These are phyloP conservation scores for Etheostoma perlongum DNA, from an alignment of 2,797 vertebrate genomes.

Conservation along the genomic window DNA sequence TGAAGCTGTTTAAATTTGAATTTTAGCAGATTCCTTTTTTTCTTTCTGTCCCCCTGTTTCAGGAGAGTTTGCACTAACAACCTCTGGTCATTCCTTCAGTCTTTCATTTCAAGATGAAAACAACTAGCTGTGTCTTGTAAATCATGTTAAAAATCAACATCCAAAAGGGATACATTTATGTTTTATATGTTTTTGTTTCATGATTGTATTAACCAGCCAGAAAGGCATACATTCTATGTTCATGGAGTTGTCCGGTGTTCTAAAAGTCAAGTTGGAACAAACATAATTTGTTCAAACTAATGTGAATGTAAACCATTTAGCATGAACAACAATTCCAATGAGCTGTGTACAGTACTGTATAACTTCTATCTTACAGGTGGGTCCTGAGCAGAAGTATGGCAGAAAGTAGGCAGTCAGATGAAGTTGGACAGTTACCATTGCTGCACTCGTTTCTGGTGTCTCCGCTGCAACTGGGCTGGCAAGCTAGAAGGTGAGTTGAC, in stretches of 20 bases:
- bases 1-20: conserved; percentile 43
- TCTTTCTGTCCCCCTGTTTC: conserved; percentile 23
- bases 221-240: background rate
- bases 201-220: background rate
- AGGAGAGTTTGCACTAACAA: conserved; percentile 43
- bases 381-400: background rate
- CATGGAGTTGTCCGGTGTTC: background rate
- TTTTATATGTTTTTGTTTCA: background rate
- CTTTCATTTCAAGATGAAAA: conserved; percentile 47
- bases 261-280: no score
- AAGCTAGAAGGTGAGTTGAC: background rate
- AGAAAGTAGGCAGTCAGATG: background rate
- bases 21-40: conserved; percentile 46
- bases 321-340: background rate
- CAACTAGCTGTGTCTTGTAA: background rate
- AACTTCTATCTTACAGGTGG: background rate
- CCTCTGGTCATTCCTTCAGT: conserved; percentile 34
- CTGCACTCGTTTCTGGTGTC: background rate
- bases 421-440: background rate
- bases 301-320: no score
- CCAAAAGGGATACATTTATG: background rate
- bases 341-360: background rate
- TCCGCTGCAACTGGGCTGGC: no score
- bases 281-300: background rate
- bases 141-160: background rate